Base-by-base conservation (phyloP, 2,888 invertebrate genomes). In the Epinotia brunnichana region DNA sequence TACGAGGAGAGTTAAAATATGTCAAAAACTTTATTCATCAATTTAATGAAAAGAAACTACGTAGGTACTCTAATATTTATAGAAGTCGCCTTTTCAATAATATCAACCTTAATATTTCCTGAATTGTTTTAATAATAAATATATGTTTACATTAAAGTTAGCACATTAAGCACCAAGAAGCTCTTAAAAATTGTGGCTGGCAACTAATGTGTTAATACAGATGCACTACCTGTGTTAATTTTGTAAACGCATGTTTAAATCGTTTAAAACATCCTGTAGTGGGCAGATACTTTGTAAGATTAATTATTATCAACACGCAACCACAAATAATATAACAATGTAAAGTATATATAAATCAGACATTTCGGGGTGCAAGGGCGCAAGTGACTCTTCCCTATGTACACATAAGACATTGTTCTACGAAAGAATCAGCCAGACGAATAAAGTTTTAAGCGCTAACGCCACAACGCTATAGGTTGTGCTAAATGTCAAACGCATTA, bases 401-500 rank as follows among this genome's bases (percentile, higher is more conserved):
- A 2, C 10, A 9, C 44, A 19, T 39, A 17, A 9, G 35, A 13
- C 64, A 7, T 64, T 39, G 2, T 54, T 7, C 17, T 3, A 17
- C 51, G 5, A 54, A 39, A 54, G 13, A 35, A 17, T 35, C 48
- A 13, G 11, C 44, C 35, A 24, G 68, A 44, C 62, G 48, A 68
- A 72, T 62, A 68, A 68, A 72, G 72, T 72, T 72, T 68, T 19
- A 57, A 51, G 67, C 68, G 35, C 61, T 51, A 66, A 60, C 51
- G 11, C 62, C 56, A 41, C 51, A 66, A 54, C 51, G 11, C 62
- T 63, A 41, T 66, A 75, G 61, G 73, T 75, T 69, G 76, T 76
- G 78, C 76, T 80, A 77, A 80, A 80, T 78, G 79, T 79, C 75
- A 77, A 75, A 76, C 59, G 53, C 69, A 71, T 72, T 71, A 70